Evolutionary conservation across 2,797 vertebrate species (phyloP).

Genomic region (Coranthus polyacanthus): DNA sequence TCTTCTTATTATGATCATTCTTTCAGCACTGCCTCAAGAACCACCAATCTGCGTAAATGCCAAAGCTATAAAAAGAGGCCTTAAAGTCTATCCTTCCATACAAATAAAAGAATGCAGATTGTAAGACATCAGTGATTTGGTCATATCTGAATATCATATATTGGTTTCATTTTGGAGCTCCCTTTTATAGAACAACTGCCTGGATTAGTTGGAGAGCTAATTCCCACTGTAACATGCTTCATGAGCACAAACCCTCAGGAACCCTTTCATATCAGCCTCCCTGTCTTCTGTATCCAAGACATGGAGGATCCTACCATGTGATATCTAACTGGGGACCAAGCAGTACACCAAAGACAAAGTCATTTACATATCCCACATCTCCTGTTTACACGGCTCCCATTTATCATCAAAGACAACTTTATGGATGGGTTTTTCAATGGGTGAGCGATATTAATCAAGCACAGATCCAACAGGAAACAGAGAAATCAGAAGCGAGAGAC

Average conservation of each 20-base stretch:
- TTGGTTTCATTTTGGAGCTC: constrained; percentile 27
- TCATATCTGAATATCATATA: constrained; percentile 27
- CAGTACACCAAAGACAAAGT: constrained; percentile 69
- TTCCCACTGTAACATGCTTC: constrained; percentile 63
- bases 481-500: constrained; percentile 64
- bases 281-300: constrained; percentile 70
- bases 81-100: constrained; percentile 12
- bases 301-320: constrained; percentile 66
- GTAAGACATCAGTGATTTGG: constrained; percentile 25
- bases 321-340: constrained; percentile 67
- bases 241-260: constrained; percentile 58
- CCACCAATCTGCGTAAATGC: constrained; percentile 34
- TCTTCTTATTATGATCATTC: constrained; percentile 44
- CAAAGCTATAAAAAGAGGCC: constrained; percentile 38
- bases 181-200: constrained; percentile 50
- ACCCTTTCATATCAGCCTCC: constrained; percentile 51
- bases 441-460: constrained; percentile 80
- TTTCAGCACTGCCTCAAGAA: constrained; percentile 43
- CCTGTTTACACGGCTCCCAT: constrained; percentile 79
- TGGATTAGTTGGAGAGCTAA: constrained; percentile 56
- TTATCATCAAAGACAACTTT: constrained; percentile 84
- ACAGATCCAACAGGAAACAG: constrained; percentile 71
- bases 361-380: constrained; percentile 85
- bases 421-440: constrained; percentile 74
- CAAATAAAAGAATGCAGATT: constrained; percentile 24